Percentiles rank a stretch among this genome's conserved stretches.
phyloP scores from a whole-genome alignment of 2,888 invertebrate species.

The Taenaris catops region DNA sequence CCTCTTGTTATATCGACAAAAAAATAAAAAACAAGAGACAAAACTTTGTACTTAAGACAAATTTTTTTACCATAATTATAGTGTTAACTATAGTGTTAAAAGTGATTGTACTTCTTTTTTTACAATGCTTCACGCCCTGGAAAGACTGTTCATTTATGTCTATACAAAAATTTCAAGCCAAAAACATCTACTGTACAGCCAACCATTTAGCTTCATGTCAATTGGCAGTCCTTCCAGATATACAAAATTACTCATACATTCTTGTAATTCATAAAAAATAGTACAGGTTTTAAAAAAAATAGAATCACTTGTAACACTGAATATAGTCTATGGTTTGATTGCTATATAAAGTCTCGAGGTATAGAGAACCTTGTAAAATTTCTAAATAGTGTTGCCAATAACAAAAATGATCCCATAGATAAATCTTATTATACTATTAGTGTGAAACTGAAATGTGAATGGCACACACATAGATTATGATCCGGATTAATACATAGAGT shows the following conservation, averaged over 20 bases:
- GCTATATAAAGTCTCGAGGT: no score
- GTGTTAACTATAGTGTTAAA: conserved; percentile 53
- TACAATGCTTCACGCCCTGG: conserved; percentile 3
- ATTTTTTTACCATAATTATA: conserved; percentile 53
- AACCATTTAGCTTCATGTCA: conserved; percentile 52
- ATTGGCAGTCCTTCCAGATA: conserved; percentile 34
- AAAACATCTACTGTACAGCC: conserved; percentile 70
- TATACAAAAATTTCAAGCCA: conserved; percentile 61
- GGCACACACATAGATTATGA: no score
- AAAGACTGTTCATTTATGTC: conserved; percentile 26
- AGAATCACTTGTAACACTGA: conserved; percentile 38
- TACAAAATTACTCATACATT: no score
- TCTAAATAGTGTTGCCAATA: no score
- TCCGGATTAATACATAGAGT: no score
- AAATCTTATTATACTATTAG: no score
- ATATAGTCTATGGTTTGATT: conserved; percentile 33
- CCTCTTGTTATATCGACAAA: conserved; percentile 1
- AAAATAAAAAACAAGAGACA: conserved; percentile 35
- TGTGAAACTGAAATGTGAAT: no score
- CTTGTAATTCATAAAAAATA: no score
- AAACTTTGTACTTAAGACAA: conserved; percentile 51
- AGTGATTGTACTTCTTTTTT: conserved; percentile 35
- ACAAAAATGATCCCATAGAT: no score
- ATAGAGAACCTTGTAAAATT: no score
- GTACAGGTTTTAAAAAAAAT: conserved; percentile 24